A percentile compares a stretch with the other conserved stretches of the same genome.
These are phyloP conservation scores for Melanocharis versteri DNA, from an alignment of 2,113 vertebrate species.

Conservation along the genomic window DNA sequence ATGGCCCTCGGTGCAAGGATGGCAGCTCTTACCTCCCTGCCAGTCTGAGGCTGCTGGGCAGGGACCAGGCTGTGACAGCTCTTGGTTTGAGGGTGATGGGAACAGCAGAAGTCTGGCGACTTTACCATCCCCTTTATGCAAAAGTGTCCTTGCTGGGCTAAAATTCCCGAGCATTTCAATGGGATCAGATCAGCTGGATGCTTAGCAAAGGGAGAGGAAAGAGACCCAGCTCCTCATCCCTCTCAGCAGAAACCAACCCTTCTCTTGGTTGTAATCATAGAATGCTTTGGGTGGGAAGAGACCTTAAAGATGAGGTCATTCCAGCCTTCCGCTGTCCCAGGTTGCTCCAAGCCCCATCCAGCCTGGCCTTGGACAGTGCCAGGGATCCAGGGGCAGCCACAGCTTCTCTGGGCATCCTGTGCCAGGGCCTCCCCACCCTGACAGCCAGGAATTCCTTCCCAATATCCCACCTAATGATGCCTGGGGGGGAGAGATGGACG, in stretches of 20 bases:
- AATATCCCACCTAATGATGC: accelerated
- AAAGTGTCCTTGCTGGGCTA: background rate
- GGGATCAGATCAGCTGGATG: background rate
- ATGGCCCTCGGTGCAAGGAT: background rate
- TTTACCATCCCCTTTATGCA: background rate
- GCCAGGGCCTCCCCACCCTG: background rate
- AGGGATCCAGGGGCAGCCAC: background rate
- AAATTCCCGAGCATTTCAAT: background rate
- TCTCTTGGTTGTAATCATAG: background rate
- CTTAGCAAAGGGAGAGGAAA: background rate
- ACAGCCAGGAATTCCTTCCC: accelerated
- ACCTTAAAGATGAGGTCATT: background rate
- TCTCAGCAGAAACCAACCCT: background rate
- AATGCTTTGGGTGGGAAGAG: background rate
- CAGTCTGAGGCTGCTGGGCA: background rate
- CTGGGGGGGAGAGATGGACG: background rate
- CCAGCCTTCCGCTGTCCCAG: accelerated
- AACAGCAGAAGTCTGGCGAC: background rate
- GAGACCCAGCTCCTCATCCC: background rate
- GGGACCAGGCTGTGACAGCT: background rate
- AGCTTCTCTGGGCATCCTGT: background rate
- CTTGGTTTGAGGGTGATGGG: background rate
- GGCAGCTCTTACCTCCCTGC: background rate
- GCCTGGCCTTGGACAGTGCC: accelerated
- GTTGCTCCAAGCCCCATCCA: accelerated